Percentiles rank a stretch among this genome's conserved stretches.
These are phyloP conservation scores for Oryzaephilus surinamensis DNA, from an alignment of 1,140 invertebrate genomes.

Conservation along the genomic window DNA sequence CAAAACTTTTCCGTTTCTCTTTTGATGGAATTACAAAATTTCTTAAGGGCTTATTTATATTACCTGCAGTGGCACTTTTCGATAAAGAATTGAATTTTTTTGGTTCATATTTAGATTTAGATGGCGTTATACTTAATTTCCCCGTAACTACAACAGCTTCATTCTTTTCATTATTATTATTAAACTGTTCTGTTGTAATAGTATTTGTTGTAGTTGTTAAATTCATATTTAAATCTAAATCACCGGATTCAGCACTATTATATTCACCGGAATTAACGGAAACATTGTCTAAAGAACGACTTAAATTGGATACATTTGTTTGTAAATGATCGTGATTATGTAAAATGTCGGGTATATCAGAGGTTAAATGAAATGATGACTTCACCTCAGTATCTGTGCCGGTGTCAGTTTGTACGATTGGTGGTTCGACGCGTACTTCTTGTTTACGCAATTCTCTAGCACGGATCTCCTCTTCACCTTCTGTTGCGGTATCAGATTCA, in stretches of 20 bases:
- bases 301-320: slow-evolving; percentile 13
- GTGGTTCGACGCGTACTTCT: slow-evolving; percentile 55
- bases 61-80: slow-evolving; percentile 22
- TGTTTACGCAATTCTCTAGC: slow-evolving; percentile 53
- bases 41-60: slow-evolving; percentile 14
- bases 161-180: too few species aligned
- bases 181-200: slow-evolving; percentile 8
- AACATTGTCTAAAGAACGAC: slow-evolving; percentile 20
- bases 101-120: slow-evolving; percentile 4
- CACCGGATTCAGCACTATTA: slow-evolving; percentile 30
- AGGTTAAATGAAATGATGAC: slow-evolving; percentile 21
- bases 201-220: too few species aligned
- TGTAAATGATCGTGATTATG: slow-evolving; percentile 14
- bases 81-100: slow-evolving; percentile 11
- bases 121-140: slow-evolving; percentile 15
- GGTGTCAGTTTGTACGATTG: slow-evolving; percentile 52
- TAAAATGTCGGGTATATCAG: slow-evolving; percentile 21
- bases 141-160: slow-evolving; percentile 11
- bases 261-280: slow-evolving; percentile 27
- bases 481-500: slow-evolving; percentile 60
- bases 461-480: slow-evolving; percentile 58
- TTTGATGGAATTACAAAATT: slow-evolving; percentile 30
- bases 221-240: slow-evolving; percentile 24
- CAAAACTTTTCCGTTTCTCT: slow-evolving; percentile 24
- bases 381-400: slow-evolving; percentile 67